Evolutionary conservation across 1,140 invertebrate genomes (phyloP), one percentile per base, ranked within the genome.

Genomic region (Philotrypesis tridentata): DNA sequence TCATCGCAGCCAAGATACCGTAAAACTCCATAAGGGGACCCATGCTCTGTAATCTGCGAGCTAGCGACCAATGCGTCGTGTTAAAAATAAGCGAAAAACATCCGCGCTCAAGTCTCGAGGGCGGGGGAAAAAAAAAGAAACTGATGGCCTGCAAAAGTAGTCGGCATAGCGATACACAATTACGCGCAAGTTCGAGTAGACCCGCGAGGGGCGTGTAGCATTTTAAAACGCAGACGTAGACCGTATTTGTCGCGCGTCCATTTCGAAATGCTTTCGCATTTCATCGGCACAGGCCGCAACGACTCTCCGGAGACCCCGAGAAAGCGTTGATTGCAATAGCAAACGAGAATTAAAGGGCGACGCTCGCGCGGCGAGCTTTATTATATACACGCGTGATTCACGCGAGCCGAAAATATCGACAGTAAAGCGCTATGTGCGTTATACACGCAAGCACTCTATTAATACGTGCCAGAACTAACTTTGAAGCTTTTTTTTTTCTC

Each of bases 301-400:
- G 79, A 73, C 60, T 33, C 72, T 80, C 55, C 25, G 23, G 79
- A 71, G 67, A 61, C 21, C 67, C 1, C 25, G 43, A 76, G 60
- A 76, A 61, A 76, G 84, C 84, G 83, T 85, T 86, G 82, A 86
- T 87, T 86, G 86, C 83, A 79, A 73, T 55, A 55, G 84, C 82
- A 79, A 84, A 82, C 86, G 82, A 82, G 83, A 86, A 87, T 86
- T 86, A 86, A 86, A 87, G 84, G 84, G 84, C 84, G 85, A 84
- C 67, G 82, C 48, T 4, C 7, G 40, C 40, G 40, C 12, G 40
- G 48, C 83, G 82, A 85, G 83, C 80, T 86, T 86, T 86, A 85
- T 86, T 84, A 86, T 85, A 84, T 85, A 84, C n/a, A 65, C 37
- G 21, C 37, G 29, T 82, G 61, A 73, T 82, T 82, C 75, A 72